phyloP scores from a whole-genome alignment of 35 echinoderm and acorn worm genomes.

The Lytechinus variegatus region DNA sequence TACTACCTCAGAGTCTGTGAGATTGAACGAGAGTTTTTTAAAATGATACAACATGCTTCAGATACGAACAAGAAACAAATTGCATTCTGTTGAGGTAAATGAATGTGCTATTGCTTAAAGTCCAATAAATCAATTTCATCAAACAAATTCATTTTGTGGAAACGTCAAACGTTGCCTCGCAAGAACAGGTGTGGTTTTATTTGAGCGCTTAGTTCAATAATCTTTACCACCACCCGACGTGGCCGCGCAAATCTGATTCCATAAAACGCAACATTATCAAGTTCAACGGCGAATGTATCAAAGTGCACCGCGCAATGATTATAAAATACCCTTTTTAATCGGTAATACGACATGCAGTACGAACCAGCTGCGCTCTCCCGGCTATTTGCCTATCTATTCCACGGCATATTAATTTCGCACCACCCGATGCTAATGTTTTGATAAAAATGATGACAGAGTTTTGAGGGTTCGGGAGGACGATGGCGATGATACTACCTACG shows the following conservation, averaged over 20 bases:
- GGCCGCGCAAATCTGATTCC: neutral
- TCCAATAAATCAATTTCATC: neutral
- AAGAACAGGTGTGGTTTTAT: neutral
- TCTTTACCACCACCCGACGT: neutral
- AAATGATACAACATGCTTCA: neutral
- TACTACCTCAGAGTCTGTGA: too few relatives aligned
- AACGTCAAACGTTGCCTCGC: neutral
- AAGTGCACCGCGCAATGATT: neutral
- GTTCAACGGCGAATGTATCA: neutral
- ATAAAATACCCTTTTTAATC: neutral
- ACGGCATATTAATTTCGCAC: neutral
- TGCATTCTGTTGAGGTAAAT: neutral
- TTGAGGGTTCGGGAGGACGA: neutral
- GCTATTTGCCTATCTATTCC: slow-evolving; percentile 11
- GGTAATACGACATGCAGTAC: neutral
- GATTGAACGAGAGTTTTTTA: neutral
- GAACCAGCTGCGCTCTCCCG: neutral
- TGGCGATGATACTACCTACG: neutral
- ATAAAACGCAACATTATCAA: neutral
- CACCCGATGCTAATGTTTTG: neutral
- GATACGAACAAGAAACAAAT: neutral
- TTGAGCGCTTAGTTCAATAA: neutral
- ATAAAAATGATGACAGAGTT: neutral
- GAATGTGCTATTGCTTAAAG: neutral
- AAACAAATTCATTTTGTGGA: neutral